Evolutionary conservation across 2,113 vertebrate genomes (phyloP), one percentile per base, ranked within the genome.

Genomic region (Pungitius pungitius): DNA sequence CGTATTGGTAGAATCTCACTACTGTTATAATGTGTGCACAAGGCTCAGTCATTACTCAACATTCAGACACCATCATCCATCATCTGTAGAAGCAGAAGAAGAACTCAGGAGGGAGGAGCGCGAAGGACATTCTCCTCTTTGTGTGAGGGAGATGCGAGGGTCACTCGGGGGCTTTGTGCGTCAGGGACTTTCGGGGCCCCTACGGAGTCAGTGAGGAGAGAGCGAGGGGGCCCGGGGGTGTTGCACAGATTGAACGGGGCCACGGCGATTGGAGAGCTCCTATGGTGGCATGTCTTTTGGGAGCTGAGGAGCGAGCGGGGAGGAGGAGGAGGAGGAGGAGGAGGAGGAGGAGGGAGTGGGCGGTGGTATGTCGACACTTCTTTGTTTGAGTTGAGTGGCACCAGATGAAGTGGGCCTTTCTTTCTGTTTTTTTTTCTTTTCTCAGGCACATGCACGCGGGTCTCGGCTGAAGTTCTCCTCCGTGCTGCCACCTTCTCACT

Each of bases 61-160:
- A 20, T 51, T 22, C 42, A 40, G n/a, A 45, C 18, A n/a, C 39
- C 43, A n/a, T n/a, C 51, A 39, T 78, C 56, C 37, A 39, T 81
- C 69, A 78, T 63, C 63, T 79, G 43, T 9, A 73, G 75, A 55
- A 77, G 56, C 13, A 58, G 60, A 49, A 14, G 75, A 15, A 62
- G 18, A n/a, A n/a, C n/a, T n/a, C 12, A 42, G 1, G 62, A 47
- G 58, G 69, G 71, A 58, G 71, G 12, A 8, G 60, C 71, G 70
- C 1, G 27, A 13, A 47, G 77, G 43, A 58, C 69, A 17, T 83
- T 71, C 72, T 35, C 77, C 73, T 77, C 78, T 84, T 88, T 88
- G 82, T 87, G 80, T 17, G 42, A 52, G 63, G 84, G 77, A 86
- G 88, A 86, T 83, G 81, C 77, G 87, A 79, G 81, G 89, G 88